Conservation (phyloP, 2,113 vertebrate genomes). For the Turnix velox region DNA sequence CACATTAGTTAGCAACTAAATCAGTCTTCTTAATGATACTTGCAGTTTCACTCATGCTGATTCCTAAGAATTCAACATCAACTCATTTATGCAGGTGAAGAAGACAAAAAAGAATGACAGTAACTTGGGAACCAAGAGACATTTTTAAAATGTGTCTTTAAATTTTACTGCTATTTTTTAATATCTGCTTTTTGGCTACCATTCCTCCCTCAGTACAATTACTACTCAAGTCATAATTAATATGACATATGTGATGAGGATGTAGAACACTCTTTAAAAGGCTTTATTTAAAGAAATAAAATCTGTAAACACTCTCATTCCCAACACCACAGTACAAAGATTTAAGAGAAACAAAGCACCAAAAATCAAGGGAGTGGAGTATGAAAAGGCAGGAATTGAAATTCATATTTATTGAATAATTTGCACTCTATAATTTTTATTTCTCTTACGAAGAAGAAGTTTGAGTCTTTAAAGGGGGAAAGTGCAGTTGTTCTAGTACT, state of each 20-base stretch:
- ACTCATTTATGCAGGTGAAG: not conserved
- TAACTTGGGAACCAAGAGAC: not conserved
- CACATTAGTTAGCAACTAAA: not conserved
- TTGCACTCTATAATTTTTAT: not conserved
- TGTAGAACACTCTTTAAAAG: conserved; percentile 3
- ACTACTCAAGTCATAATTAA: conserved; percentile 12
- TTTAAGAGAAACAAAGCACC: conserved; percentile 15
- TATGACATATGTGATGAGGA: not conserved
- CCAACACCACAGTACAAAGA: not conserved
- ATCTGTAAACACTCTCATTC: conserved; percentile 7
- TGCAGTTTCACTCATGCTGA: not conserved
- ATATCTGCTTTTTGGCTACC: conserved; percentile 13
- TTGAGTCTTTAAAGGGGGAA: not conserved
- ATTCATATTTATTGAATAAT: not conserved
- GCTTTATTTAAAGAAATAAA: conserved; percentile 44
- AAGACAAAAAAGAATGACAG: not conserved
- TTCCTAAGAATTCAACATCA: not conserved
- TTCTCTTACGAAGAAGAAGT: not conserved
- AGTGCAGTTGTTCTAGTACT: not conserved
- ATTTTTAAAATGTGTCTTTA: conserved; percentile 20
- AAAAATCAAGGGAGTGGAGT: not conserved
- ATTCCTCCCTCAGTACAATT: not conserved
- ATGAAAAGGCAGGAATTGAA: not conserved
- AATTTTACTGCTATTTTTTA: not conserved
- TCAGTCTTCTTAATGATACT: not conserved